These are phyloP conservation scores for Sorex maritimensis DNA, from an alignment of 2,797 vertebrate genomes.

Conservation along the genomic window DNA sequence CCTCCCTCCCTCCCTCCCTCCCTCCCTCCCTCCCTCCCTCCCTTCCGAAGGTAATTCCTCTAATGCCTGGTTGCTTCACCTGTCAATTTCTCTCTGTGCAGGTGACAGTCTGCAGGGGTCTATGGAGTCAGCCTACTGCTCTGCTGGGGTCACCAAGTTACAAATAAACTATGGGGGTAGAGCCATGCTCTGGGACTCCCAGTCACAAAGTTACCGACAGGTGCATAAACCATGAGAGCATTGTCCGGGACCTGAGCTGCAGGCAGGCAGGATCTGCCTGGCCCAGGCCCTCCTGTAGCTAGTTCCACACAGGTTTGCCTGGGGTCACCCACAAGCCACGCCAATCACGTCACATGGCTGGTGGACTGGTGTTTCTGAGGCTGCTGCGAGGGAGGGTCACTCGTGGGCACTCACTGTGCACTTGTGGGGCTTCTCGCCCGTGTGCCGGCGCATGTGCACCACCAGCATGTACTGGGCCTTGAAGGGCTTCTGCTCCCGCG, in stretches of 20 bases:
- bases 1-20: too few species aligned
- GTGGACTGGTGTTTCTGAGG: rapidly evolving
- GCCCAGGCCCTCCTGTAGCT: neutral
- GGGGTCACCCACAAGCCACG: neutral
- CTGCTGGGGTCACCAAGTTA: neutral
- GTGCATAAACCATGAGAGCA: too few species aligned
- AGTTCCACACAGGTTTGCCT: rapidly evolving
- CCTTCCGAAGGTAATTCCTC: neutral
- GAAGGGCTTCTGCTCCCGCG: constrained; percentile 98
- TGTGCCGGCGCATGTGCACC: constrained; percentile 99
- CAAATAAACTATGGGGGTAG: neutral
- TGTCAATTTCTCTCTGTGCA: neutral
- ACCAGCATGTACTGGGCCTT: constrained; percentile 99
- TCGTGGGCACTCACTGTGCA: constrained; percentile 94
- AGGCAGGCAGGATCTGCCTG: neutral
- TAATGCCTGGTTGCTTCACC: neutral
- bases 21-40: too few species aligned
- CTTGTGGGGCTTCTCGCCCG: constrained; percentile 98
- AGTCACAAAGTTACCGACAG: neutral
- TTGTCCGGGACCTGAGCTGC: rapidly evolving
- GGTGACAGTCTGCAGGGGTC: neutral
- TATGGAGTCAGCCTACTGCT: neutral
- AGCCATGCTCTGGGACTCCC: neutral
- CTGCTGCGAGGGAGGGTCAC: rapidly evolving
- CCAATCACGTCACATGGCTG: rapidly evolving